phyloP scores from a whole-genome alignment of 1,140 invertebrate genomes.

The Drosophila parvula region DNA sequence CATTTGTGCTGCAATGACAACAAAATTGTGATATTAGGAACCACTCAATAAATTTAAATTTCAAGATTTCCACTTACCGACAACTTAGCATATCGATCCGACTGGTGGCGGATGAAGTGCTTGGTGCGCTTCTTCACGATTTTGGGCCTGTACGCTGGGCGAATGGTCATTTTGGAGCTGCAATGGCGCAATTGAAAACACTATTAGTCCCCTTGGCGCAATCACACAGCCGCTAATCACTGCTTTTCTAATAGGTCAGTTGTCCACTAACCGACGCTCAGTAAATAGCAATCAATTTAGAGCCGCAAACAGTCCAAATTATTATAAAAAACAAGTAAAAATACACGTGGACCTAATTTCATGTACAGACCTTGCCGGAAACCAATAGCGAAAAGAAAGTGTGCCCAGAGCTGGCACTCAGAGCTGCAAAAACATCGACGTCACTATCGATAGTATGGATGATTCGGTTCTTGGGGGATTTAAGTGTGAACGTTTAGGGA shows the following conservation, averaged over 20 bases:
- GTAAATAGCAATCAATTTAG: neutral
- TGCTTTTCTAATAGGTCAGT: neutral
- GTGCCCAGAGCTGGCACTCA: neutral
- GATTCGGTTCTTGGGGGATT: too few species aligned
- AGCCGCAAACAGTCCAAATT: neutral
- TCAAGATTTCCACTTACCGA: conserved; percentile 87
- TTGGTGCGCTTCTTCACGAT: conserved; percentile 98
- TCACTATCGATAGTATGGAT: too few species aligned
- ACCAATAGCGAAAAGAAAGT: conserved; percentile 34
- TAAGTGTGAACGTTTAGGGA: too few species aligned
- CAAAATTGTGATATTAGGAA: neutral
- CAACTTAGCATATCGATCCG: conserved; percentile 97
- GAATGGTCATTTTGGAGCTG: conserved; percentile 90
- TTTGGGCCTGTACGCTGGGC: conserved; percentile 93
- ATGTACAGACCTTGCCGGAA: conserved; percentile 38
- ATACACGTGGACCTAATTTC: conserved; percentile 19
- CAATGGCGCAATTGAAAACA: conserved; percentile 35
- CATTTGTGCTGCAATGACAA: conserved; percentile 85
- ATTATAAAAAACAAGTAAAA: conserved; percentile 14
- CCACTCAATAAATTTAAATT: neutral
- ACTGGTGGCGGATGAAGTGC: conserved; percentile 98
- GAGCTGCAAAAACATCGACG: neutral
- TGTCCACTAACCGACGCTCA: too few species aligned
- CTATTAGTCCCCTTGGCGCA: conserved; percentile 7
- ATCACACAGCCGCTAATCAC: neutral